Evolutionary conservation across 2,888 invertebrate genomes (phyloP), one percentile per base, ranked within the genome.

Genomic region (Troilus luridus): DNA sequence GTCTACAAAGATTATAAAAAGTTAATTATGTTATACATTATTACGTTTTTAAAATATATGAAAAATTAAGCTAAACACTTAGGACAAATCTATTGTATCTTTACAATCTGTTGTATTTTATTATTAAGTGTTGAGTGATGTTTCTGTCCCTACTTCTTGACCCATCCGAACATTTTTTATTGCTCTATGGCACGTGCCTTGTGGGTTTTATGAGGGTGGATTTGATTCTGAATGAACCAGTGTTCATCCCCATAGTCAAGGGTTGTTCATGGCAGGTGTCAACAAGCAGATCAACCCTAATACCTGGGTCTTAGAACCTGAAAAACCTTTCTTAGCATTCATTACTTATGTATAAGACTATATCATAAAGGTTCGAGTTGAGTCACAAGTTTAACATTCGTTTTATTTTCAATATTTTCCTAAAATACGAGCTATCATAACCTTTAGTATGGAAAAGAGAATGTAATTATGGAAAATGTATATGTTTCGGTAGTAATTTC

Each of bases 151-250:
- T 62, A 24, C n/a, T 5, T 41, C 6, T 77, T 77, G 27, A 41
- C 14, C 72, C 41, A 19, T 77, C 72, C 41, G 0, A 77, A 77
- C 72, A 19, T 77, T 77, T 77, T 64, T 77, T 77, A 41, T 3
- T 41, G 27, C 41, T 27, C 19, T 7, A 6, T 17, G 72, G 72
- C 72, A 41, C 72, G 72, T 77, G 72, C 1, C 72, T 17, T 67
- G 24, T 1, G 72, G 72, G 72, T 77, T 77, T 77, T 27, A 77
- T 77, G 72, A 77, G 72, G 72, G 72, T 77, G 72, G 72, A 41
- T 77, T 67, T 27, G 72, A 41, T 77, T 77, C 3, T 27, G 72
- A 41, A 77, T 77, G 12, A 7, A 6, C 27, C 7, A 6, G 14
- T 2, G 24, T 67, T 41, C 41, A 27, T 41, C 41, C 72, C 72